These are phyloP conservation scores for Enteromius unitaeniatus DNA, from an alignment of 2,797 vertebrate species.

Conservation along the genomic window DNA sequence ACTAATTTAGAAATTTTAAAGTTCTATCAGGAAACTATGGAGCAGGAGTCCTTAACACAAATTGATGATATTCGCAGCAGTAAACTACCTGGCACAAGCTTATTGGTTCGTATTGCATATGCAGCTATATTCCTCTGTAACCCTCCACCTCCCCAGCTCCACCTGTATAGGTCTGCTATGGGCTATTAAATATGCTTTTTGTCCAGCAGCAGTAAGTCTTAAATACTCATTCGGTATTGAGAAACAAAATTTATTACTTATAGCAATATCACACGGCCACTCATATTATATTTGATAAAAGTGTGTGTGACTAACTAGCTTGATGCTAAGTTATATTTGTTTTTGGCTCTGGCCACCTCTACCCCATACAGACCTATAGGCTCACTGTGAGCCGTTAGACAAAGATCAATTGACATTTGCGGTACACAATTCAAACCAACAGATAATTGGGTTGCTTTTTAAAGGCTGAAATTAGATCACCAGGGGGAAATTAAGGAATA, in stretches of 20 bases:
- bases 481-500: slow-evolving; percentile 42
- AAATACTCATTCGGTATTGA: not conserved
- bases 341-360: slow-evolving; percentile 4
- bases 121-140: not conserved
- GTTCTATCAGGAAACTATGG: not conserved
- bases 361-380: not conserved
- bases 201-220: not conserved
- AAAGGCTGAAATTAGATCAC: slow-evolving; percentile 41
- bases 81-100: not conserved
- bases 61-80: not conserved
- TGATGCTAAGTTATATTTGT: slow-evolving; percentile 4
- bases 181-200: not conserved
- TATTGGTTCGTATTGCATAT: not conserved
- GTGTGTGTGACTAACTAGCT: not conserved
- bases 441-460: slow-evolving; percentile 42
- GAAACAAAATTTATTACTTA: not conserved
- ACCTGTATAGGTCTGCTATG: not conserved
- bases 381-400: slow-evolving; percentile 15
- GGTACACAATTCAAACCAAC: slow-evolving; percentile 8
- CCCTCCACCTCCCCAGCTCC: not conserved
- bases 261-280: not conserved
- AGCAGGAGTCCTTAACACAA: not conserved
- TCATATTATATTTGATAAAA: not conserved
- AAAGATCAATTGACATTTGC: slow-evolving; percentile 25
- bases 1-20: not conserved